These are phyloP conservation scores for Myxocyprinus asiaticus DNA, from an alignment of 2,113 vertebrate species.

Conservation along the genomic window DNA sequence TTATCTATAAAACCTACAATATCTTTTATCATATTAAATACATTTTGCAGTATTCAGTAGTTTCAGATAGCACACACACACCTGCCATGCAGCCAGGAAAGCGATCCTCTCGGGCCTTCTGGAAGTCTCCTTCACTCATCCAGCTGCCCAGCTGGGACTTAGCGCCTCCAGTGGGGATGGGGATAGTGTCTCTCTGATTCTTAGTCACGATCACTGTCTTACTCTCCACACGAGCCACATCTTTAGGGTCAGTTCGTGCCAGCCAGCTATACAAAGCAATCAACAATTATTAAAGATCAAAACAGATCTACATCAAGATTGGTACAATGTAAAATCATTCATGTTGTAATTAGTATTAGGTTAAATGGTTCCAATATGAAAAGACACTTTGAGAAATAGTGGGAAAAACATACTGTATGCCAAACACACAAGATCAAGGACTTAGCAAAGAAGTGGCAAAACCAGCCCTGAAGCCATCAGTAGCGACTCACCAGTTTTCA, in stretches of 20 bases:
- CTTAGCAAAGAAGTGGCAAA: too few species aligned
- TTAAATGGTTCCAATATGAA: too few species aligned
- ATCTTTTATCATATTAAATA: too few species aligned
- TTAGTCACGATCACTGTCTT: conserved; percentile 80
- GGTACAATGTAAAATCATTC: background rate
- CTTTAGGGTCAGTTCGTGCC: conserved; percentile 79
- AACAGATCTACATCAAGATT: background rate
- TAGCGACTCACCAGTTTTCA: conserved; percentile 74
- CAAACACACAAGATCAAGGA: too few species aligned
- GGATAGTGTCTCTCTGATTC: conserved; percentile 74
- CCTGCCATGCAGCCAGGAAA: conserved; percentile 81
- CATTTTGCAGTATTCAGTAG: too few species aligned
- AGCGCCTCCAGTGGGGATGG: conserved; percentile 63
- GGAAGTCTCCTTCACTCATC: conserved; percentile 79
- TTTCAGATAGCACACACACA: conserved; percentile 33
- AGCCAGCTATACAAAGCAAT: conserved; percentile 70
- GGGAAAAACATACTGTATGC: too few species aligned
- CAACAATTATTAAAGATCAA: background rate
- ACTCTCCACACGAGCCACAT: conserved; percentile 81
- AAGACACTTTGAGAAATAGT: too few species aligned
- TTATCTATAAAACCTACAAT: too few species aligned
- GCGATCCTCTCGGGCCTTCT: conserved; percentile 72
- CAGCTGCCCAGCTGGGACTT: conserved; percentile 79
- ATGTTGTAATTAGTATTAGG: too few species aligned
- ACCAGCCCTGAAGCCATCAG: background rate